Percentiles rank a stretch among this genome's conserved stretches.
Conservation (phyloP, 2,888 invertebrate species). For the Dione juno region DNA sequence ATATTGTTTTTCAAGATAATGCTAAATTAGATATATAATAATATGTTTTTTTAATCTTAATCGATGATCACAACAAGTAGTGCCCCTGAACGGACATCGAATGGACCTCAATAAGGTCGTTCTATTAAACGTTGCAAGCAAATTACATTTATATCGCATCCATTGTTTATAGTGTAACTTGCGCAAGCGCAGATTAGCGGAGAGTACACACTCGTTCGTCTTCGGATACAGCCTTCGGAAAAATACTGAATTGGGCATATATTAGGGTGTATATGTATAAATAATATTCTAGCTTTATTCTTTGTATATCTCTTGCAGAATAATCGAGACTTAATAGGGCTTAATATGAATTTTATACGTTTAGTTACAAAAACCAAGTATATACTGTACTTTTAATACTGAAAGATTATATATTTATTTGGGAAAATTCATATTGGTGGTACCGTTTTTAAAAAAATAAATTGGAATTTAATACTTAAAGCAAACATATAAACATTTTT, state of each 20-base stretch:
- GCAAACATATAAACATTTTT: too few relatives aligned
- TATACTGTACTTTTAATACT: too few relatives aligned
- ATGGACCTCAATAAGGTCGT: slow-evolving; percentile 31
- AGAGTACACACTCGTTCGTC: not conserved
- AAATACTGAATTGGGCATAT: slow-evolving; percentile 6
- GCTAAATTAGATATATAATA: not conserved
- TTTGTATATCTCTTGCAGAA: too few relatives aligned
- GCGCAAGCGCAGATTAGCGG: slow-evolving; percentile 21
- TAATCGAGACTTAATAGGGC: too few relatives aligned
- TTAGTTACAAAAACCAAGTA: too few relatives aligned
- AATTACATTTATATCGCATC: slow-evolving; percentile 26
- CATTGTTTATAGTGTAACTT: slow-evolving; percentile 23
- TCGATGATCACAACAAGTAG: slow-evolving; percentile 13
- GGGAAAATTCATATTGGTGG: too few relatives aligned
- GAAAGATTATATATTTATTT: too few relatives aligned
- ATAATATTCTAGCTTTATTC: too few relatives aligned
- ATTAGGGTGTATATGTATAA: too few relatives aligned
- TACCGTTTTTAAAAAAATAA: too few relatives aligned
- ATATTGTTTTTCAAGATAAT: not conserved
- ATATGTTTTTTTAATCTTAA: slow-evolving; percentile 4
- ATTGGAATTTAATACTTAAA: too few relatives aligned
- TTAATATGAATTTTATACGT: too few relatives aligned
- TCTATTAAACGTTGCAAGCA: slow-evolving; percentile 22
- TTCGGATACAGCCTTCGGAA: slow-evolving; percentile 5
- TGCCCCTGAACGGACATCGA: slow-evolving; percentile 24